phyloP scores from a whole-genome alignment of 2,888 invertebrate species.

The Eretmocerus hayati region DNA sequence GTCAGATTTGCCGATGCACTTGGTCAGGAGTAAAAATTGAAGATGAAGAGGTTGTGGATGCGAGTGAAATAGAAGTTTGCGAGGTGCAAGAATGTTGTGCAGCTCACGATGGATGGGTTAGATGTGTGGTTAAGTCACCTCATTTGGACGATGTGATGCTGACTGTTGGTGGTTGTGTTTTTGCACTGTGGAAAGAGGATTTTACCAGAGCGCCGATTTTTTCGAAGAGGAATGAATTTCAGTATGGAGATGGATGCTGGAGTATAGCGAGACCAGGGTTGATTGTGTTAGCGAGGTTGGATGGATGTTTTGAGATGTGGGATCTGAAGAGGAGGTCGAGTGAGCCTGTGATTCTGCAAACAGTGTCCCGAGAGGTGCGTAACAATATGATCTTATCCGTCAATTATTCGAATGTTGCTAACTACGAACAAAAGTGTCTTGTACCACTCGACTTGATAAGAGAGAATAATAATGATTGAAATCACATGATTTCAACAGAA shows the following conservation, averaged over 20 bases:
- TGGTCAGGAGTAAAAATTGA: slow-evolving; percentile 67
- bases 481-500: too few species aligned
- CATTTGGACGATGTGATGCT: slow-evolving; percentile 58
- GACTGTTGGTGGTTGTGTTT: slow-evolving; percentile 69
- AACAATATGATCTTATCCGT: too few species aligned
- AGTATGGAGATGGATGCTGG: slow-evolving; percentile 64
- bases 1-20: slow-evolving; percentile 42
- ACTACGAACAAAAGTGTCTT: too few species aligned
- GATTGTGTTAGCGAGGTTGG: slow-evolving; percentile 61
- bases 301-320: slow-evolving; percentile 77
- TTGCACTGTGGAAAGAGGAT: slow-evolving; percentile 67
- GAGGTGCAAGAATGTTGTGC: slow-evolving; percentile 39
- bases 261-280: slow-evolving; percentile 66
- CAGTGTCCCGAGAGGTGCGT: slow-evolving; percentile 52
- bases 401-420: too few species aligned
- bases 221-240: slow-evolving; percentile 55
- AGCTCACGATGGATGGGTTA: slow-evolving; percentile 67
- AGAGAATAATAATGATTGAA: too few species aligned
- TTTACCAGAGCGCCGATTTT: slow-evolving; percentile 55
- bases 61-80: slow-evolving; percentile 52
- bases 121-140: slow-evolving; percentile 57
- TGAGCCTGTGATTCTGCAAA: slow-evolving; percentile 58
- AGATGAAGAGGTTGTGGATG: slow-evolving; percentile 57
- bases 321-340: slow-evolving; percentile 64
- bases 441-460: too few species aligned